phyloP scores from a whole-genome alignment of 2,888 invertebrate genomes.

The Andricus quercusramuli region DNA sequence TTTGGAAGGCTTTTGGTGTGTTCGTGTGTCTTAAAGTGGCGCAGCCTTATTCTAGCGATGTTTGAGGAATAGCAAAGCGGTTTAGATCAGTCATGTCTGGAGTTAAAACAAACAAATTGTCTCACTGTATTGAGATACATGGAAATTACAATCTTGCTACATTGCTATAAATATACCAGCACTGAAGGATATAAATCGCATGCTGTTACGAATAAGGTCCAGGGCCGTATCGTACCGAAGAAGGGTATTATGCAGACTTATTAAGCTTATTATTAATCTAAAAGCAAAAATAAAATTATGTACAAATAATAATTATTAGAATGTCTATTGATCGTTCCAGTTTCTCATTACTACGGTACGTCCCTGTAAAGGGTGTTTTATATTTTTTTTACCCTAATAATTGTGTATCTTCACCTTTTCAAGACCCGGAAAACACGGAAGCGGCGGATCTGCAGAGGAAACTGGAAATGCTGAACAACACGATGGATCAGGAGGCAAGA shows the following conservation, averaged over 20 bases:
- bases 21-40: constrained; percentile 17
- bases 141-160: background rate
- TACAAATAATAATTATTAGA: background rate
- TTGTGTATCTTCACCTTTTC: constrained; percentile 67
- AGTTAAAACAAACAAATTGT: constrained; percentile 5
- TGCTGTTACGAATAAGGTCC: background rate
- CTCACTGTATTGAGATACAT: background rate
- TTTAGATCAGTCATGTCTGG: constrained; percentile 13
- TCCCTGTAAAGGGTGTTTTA: background rate
- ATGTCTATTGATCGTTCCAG: background rate
- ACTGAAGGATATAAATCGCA: constrained; percentile 19
- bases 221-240: constrained; percentile 5
- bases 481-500: constrained; percentile 91
- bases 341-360: constrained; percentile 6
- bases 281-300: background rate
- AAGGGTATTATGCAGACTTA: background rate
- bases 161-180: background rate
- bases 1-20: constrained; percentile 25
- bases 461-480: constrained; percentile 93
- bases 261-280: background rate
- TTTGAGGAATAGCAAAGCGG: constrained; percentile 11
- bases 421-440: constrained; percentile 93
- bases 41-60: constrained; percentile 24
- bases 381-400: constrained; percentile 11
- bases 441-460: constrained; percentile 94